Evolutionary conservation across 2,888 invertebrate genomes (phyloP), one percentile per base, ranked within the genome.

Genomic region (Eupeodes luniger): DNA sequence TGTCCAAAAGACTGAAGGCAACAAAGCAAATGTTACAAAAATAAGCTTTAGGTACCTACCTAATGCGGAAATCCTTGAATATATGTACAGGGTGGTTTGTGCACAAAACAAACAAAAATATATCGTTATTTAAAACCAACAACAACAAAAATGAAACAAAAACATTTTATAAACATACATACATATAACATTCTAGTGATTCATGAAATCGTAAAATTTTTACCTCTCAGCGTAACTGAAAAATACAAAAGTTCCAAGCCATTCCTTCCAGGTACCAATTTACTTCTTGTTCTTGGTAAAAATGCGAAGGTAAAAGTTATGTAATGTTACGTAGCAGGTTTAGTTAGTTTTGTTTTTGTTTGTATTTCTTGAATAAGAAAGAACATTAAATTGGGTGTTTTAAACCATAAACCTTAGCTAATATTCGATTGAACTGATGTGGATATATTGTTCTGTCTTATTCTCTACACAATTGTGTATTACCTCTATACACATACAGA

Each of bases 191-290:
- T 74, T 53, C 19, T 66, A 72, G 27, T 79, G 83, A 86, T 80
- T 86, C 83, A 86, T 83, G 76, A 72, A 83, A 76, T 83, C 85
- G 66, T 81, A 75, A 86, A 85, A 81, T 77, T 47, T 55, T 81
- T 59, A 19, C 77, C 76, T 67, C 40, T 16, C 67, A 79, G 59
- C 40, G n/a, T 59, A 27, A 19, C 3, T 19, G 10, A 19, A 3
- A 19, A 1, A 51, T 51, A n/a, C n/a, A 12, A 51, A n/a, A n/a
- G 51, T 12, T 51, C 14, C 51, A 5, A 12, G 5, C 51, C 3
- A 5, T 57, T 47, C 47, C n/a, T 27, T 72, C 34, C 72, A 44
- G 59, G 27, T 57, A 44, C 5, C 44, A 59, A 72, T 47, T 27
- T 59, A 34, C n/a, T 19, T 12, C 7, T 14, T 27, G 5, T 11